Evolutionary conservation across 2,113 vertebrate genomes (phyloP), one percentile per base, ranked within the genome.

Genomic region (Delphinapterus leucas): DNA sequence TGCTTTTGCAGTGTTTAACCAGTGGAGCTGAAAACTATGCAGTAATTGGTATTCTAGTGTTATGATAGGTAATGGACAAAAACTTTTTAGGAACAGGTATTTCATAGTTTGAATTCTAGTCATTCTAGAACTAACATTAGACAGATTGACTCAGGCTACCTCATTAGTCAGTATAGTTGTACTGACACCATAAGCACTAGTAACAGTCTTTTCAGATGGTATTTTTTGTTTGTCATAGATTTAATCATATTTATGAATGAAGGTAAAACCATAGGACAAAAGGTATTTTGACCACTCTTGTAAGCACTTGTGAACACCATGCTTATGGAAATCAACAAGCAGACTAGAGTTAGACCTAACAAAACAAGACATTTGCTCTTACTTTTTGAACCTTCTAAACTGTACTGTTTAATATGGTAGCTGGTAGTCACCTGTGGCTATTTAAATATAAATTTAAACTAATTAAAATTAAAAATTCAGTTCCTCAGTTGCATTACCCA

Each of bases 1-100:
- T 97, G 92, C 83, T 96, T 98, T 98, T 92, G 95, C 71, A 95
- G 20, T 95, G 84, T 98, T 97, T 97, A 92, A 63, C 92, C 96
- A 93, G 20, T 97, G 97, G 58, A 98, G 95, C 93, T 71, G 70
- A 98, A 96, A 97, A 90, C 85, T 97, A 31, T 95, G 94, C 96
- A 85, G 83, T 92, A 88, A 93, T 93, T 95, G 94, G 90, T 97
- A 87, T 61, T 97, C 65, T 84, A 95, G 55, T 94, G 93, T 98
- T 97, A 98, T 93, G 92, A 97, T 98, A 98, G 96, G 86, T 96
- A 90, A 91, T 90, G 44, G 71, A 92, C 44, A 96, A 98, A 92
- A 93, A 92, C 71, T 95, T 97, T 97, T 89, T 95, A 84, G 74
- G 28, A 94, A 12, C 53, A 28, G 38, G 61, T 73, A 79, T 98